Base-by-base conservation (phyloP, 2,113 vertebrate genomes). In the Odobenus rosmarus region DNA sequence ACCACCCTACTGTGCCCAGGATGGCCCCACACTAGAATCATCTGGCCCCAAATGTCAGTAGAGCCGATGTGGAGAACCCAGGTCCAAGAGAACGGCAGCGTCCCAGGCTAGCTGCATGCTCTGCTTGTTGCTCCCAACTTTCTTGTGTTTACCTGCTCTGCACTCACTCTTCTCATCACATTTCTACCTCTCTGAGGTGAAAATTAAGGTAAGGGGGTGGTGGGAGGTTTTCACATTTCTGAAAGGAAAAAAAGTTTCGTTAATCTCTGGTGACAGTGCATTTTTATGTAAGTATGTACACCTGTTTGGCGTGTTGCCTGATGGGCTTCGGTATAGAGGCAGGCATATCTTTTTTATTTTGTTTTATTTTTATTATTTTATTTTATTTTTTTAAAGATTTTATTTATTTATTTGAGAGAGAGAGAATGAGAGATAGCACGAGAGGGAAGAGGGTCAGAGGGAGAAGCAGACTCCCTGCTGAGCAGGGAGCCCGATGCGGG, bases 241-340 rank as follows among this genome's bases (percentile, higher is more conserved):
- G 95, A 90, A 97, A 98, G 97, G 83, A 79, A 57, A 62, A 77
- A 59, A 98, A 59, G 97, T 99, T 98, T 98, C 98, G 98, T 99
- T 99, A 99, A 99, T 98, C 98, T 98, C 98, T 99, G 98, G 99
- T 99, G 99, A 99, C 99, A 96, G 98, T 99, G 99, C 99, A 99
- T 99, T 99, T 99, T 99, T 98, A 99, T 99, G 99, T 99, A 99
- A 99, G 99, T 99, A 99, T 98, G 7, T 99, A 99, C 99, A 99
- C 98, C 99, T 99, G 98, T 99, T 97, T 97, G 98, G 99, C 98
- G 99, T 99, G 99, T 99, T 99, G 98, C 99, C 99, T 99, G 98
- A 98, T 98, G 98, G 98, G 98, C 97, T 98, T 98, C 99, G 98
- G 98, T 98, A 98, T 98, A 98, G 97, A 98, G 98, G 98, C 98